A percentile compares a stretch with the other conserved stretches of the same genome.
Conservation (phyloP, 2,888 invertebrate species). For the Itoplectis maculator region DNA sequence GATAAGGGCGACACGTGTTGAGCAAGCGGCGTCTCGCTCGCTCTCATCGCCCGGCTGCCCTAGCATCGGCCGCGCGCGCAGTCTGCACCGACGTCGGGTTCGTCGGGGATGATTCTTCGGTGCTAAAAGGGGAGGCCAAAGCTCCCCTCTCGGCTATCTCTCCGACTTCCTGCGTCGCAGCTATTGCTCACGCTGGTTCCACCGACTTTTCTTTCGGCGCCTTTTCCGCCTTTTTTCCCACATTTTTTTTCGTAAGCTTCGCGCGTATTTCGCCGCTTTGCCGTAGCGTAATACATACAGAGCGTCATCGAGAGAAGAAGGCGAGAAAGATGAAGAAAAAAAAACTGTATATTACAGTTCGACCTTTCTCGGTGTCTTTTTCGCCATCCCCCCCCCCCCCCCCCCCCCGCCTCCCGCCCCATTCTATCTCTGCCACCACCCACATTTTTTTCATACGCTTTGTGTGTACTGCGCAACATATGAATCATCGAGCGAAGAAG, state of each 20-base stretch:
- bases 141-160: conserved; percentile 66
- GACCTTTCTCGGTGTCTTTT: too few relatives aligned
- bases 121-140: conserved; percentile 64
- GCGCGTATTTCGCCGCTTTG: too few relatives aligned
- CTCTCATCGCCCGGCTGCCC: background rate
- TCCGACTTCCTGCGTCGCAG: conserved; percentile 6
- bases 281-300: too few relatives aligned
- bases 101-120: conserved; percentile 3
- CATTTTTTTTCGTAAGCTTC: background rate
- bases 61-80: background rate
- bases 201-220: background rate
- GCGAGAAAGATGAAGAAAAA: too few relatives aligned
- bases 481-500: background rate
- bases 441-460: too few relatives aligned
- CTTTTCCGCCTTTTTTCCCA: background rate
- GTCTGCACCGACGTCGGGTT: background rate
- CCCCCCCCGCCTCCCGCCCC: too few relatives aligned
- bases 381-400: too few relatives aligned
- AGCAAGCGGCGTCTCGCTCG: conserved; percentile 65
- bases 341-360: too few relatives aligned
- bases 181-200: conserved; percentile 4
- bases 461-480: too few relatives aligned
- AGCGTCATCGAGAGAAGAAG: too few relatives aligned
- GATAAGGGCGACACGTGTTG: conserved; percentile 83
- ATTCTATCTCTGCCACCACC: too few relatives aligned